phyloP scores from a whole-genome alignment of 2,113 vertebrate genomes.

The Hypomesus transpacificus region DNA sequence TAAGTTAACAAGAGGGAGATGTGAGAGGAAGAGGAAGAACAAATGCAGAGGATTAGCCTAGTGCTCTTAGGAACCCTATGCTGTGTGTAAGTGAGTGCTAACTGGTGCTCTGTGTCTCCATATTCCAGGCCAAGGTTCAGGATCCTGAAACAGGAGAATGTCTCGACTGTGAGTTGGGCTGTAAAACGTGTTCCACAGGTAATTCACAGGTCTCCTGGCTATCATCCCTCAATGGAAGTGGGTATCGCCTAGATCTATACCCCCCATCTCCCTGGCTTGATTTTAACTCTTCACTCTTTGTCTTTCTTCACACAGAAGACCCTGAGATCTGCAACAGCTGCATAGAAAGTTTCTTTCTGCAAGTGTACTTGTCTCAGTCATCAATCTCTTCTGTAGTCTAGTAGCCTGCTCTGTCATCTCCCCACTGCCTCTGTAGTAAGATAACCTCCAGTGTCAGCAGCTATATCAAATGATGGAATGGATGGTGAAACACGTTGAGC shows the following conservation, averaged over 20 bases:
- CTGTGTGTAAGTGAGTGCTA: neutral
- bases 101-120: constrained; percentile 6
- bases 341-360: constrained; percentile 71
- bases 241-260: too few species aligned
- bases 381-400: constrained; percentile 8
- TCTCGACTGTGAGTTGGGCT: constrained; percentile 71
- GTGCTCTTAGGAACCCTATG: too few species aligned
- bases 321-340: constrained; percentile 72
- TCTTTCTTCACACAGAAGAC: constrained; percentile 59
- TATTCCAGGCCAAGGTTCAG: constrained; percentile 72
- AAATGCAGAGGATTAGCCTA: too few species aligned
- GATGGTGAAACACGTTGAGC: neutral
- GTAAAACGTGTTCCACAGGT: constrained; percentile 73
- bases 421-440: neutral
- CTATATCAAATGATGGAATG: neutral
- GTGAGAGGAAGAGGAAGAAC: neutral
- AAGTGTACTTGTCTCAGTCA: constrained; percentile 42
- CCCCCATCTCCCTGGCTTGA: constrained; percentile 16
- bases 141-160: constrained; percentile 77
- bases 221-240: too few species aligned
- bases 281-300: constrained; percentile 40
- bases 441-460: neutral
- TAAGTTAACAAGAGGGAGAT: constrained; percentile 25
- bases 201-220: constrained; percentile 16
- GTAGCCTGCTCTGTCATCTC: neutral